Conservation (phyloP, 1,140 invertebrate genomes). For the Orchesella cincta region DNA sequence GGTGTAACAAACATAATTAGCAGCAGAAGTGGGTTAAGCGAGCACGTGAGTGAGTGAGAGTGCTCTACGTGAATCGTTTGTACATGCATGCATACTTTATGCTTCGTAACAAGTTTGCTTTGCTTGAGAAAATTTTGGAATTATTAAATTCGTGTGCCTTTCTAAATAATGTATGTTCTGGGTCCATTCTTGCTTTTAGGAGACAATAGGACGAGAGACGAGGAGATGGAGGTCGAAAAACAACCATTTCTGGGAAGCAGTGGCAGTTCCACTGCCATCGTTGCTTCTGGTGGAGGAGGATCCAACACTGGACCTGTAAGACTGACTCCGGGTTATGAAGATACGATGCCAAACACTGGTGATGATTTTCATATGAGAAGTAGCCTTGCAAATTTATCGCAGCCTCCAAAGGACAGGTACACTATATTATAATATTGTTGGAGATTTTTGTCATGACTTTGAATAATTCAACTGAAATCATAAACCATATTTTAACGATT, state of each 20-base stretch:
- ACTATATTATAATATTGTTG: no score
- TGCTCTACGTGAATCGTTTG: neutral
- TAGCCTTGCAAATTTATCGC: constrained; percentile 44
- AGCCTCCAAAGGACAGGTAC: constrained; percentile 7
- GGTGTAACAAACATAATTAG: no score
- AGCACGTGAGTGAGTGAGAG: neutral
- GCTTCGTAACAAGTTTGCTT: neutral
- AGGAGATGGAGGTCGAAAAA: constrained; percentile 23
- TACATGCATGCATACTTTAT: neutral
- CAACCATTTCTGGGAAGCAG: constrained; percentile 54
- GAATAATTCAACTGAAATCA: no score
- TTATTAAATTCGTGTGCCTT: no score
- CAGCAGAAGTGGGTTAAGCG: no score
- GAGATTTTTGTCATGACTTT: no score
- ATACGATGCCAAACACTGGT: constrained; percentile 58
- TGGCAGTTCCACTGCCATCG: constrained; percentile 49
- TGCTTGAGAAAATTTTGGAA: neutral
- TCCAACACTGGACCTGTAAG: constrained; percentile 65
- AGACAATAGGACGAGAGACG: neutral
- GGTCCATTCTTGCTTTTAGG: neutral
- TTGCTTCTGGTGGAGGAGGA: constrained; percentile 58
- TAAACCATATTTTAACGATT: no score
- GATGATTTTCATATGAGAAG: constrained; percentile 44
- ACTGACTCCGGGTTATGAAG: constrained; percentile 82
- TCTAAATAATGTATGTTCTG: no score